Evolutionary conservation across 2,888 invertebrate genomes (phyloP), one percentile per base, ranked within the genome.

Genomic region (Agonopterix arenella): DNA sequence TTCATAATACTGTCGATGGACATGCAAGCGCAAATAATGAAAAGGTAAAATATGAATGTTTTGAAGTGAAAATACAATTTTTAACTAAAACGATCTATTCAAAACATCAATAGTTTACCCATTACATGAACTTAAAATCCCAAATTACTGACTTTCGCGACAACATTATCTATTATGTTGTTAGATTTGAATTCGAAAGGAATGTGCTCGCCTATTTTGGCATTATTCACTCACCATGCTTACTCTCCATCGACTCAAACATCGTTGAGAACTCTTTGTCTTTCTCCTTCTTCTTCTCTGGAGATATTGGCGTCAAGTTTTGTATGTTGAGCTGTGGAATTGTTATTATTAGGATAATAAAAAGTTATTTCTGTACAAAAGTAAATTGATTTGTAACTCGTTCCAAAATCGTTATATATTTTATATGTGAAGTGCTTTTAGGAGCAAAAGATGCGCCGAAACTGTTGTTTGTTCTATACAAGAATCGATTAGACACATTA

Each of bases 171-270:
- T 18, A 9, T 41, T 45, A 8, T 50, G 47, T 55, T 44, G 55
- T 59, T 56, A 51, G 49, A 13, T 43, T 13, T 44, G 41, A 43
- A 56, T 51, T 57, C 52, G 54, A 55, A 45, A 52, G 50, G 47
- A 42, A 55, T 48, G 58, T 57, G 57, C 55, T 49, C 51, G 47
- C 10, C 9, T 40, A 28, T 28, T 28, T 28, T 28, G 28, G 5
- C 52, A 55, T 44, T 46, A 38, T 46, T 11, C 44, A 84, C 93
- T 89, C 90, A 96, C 96, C 95, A 83, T 96, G 95, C 76, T 95
- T 96, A 36, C 93, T 92, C 68, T 96, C 96, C 91, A 96, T 93
- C 49, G 94, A 93, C 56, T 93, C 92, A 45, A 96, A 91, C 84
- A 95, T 92, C 11, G 93, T 91, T 28, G 93, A 91, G 49, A 96